Base-by-base conservation (phyloP, 2,888 invertebrate genomes). In the Choreutis nemorana region DNA sequence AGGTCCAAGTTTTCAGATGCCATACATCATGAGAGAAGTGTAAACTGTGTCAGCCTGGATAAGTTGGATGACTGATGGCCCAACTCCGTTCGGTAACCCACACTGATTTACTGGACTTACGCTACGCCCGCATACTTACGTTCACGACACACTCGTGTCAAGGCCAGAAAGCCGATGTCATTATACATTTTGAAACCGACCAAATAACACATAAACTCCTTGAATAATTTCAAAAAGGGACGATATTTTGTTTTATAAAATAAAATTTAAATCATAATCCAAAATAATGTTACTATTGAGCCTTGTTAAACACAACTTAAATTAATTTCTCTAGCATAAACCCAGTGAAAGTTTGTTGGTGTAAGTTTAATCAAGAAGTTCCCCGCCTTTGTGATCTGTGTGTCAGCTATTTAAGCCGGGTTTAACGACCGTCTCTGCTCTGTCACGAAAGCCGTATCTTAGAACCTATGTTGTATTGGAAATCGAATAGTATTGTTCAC, bases 51-150 rank as follows among this genome's bases (percentile, higher is more conserved):
- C 11, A 12, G 26, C 15, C 6, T 8, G 14, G 8, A 8, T n/a
- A 26, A 26, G 26, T 26, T 26, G 37, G 50, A 53, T 59, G 62
- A 66, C 41, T 51, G 65, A 65, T 61, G 56, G 46, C 45, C 40
- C 42, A 41, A 41, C 32, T 32, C 32, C 31, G 34, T 21, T 34
- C 45, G 42, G 45, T 46, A 44, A 44, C 49, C 55, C 56, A 42
- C 50, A 44, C 53, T 60, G 62, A 59, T 63, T 60, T 60, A 63
- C 55, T 56, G 49, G 48, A 54, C 55, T 58, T 59, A 42, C 50
- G 49, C 49, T 40, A n/a, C 33, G 40, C 43, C 47, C 44, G 50
- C 48, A 55, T 57, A 52, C 50, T 57, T 57, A 34, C 27, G n/a
- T 4, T 14, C 29, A 24, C 30, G 31, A 50, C 36, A 40, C 39